A percentile compares a stretch with the other conserved stretches of the same genome.
phyloP scores from a whole-genome alignment of 2,888 invertebrate genomes.

The Torymus auratus region DNA sequence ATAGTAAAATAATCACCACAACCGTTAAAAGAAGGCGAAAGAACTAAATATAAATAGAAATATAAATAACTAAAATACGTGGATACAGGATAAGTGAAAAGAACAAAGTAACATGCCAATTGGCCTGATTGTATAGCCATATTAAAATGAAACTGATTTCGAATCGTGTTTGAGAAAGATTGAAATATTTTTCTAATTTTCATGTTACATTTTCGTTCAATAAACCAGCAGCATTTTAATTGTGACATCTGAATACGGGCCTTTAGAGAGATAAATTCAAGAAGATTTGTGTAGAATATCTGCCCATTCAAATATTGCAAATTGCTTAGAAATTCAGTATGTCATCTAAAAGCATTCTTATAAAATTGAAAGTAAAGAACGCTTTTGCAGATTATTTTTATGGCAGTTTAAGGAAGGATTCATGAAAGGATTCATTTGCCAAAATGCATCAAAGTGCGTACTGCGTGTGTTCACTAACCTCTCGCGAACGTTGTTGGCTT shows the following conservation, averaged over 20 bases:
- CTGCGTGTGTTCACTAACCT: slow-evolving; percentile 84
- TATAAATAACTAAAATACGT: slow-evolving; percentile 9
- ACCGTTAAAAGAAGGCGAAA: not conserved
- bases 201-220: slow-evolving; percentile 62
- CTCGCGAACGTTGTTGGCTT: slow-evolving; percentile 98
- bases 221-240: slow-evolving; percentile 73
- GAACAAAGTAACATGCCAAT: slow-evolving; percentile 60
- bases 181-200: slow-evolving; percentile 42
- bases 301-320: slow-evolving; percentile 27
- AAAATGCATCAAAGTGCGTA: slow-evolving; percentile 71
- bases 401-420: slow-evolving; percentile 31
- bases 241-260: slow-evolving; percentile 78
- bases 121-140: slow-evolving; percentile 56
- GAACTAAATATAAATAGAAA: not conserved
- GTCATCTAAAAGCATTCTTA: too few relatives aligned
- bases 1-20: not conserved
- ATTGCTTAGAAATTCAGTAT: too few relatives aligned
- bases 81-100: slow-evolving; percentile 29
- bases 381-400: not conserved
- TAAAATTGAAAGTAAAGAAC: not conserved
- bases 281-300: slow-evolving; percentile 22
- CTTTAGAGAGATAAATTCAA: slow-evolving; percentile 63
- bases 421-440: slow-evolving; percentile 43
- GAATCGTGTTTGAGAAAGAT: slow-evolving; percentile 64
- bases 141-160: slow-evolving; percentile 64